A percentile compares a stretch with the other conserved stretches of the same genome.
These are phyloP conservation scores for Agapetus fuscipes DNA, from an alignment of 2,888 invertebrate genomes.

Conservation along the genomic window DNA sequence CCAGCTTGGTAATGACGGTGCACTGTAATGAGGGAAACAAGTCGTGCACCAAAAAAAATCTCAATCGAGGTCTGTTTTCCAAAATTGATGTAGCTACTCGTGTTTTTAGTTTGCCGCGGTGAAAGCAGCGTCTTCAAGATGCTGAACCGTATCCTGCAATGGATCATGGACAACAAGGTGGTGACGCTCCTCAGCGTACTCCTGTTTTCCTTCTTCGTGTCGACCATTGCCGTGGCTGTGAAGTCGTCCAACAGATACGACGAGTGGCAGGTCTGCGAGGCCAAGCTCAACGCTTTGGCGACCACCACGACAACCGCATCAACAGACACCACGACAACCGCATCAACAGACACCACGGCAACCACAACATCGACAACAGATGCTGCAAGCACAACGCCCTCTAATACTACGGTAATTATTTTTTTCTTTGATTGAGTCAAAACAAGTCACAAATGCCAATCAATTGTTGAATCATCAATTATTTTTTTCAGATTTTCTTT, in stretches of 20 bases:
- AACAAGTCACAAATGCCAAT: too few relatives aligned
- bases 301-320: slow-evolving; percentile 2
- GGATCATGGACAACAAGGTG: slow-evolving; percentile 28
- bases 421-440: too few relatives aligned
- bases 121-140: too few relatives aligned
- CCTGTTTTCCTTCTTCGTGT: slow-evolving; percentile 36
- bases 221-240: slow-evolving; percentile 44
- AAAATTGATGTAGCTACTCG: too few relatives aligned
- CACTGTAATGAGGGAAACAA: too few relatives aligned
- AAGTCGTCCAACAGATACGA: slow-evolving; percentile 24
- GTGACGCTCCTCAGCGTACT: slow-evolving; percentile 30
- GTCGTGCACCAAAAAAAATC: too few relatives aligned
- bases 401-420: neutral
- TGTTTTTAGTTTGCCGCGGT: too few relatives aligned
- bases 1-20: too few relatives aligned
- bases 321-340: slow-evolving; percentile 6
- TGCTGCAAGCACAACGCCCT: neutral
- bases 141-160: slow-evolving; percentile 8
- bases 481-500: too few relatives aligned
- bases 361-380: slow-evolving; percentile 1
- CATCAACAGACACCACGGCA: slow-evolving; percentile 11
- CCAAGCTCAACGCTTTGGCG: slow-evolving; percentile 8
- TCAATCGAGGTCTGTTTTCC: too few relatives aligned
- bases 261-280: slow-evolving; percentile 4
- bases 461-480: too few relatives aligned